phyloP scores from a whole-genome alignment of 2,888 invertebrate species.

The Mongoloraphidia duomilia region DNA sequence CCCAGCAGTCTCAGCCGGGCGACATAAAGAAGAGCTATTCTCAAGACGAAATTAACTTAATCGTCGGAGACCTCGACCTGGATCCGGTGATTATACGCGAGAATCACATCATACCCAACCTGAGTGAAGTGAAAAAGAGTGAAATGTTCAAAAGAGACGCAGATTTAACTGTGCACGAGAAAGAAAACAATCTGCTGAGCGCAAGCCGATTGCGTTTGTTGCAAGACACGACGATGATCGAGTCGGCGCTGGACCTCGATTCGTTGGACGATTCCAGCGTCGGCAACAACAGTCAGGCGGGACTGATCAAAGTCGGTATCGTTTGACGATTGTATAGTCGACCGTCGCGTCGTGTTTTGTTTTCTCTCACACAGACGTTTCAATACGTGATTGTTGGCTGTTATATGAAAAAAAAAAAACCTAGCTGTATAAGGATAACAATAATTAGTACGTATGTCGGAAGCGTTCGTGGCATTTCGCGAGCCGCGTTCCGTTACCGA shows the following conservation, averaged over 20 bases:
- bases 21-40: slow-evolving; percentile 12
- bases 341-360: too few relatives aligned
- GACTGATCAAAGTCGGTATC: slow-evolving; percentile 44
- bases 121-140: slow-evolving; percentile 15
- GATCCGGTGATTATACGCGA: slow-evolving; percentile 32
- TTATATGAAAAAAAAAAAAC: too few relatives aligned
- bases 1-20: slow-evolving; percentile 4
- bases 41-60: slow-evolving; percentile 22
- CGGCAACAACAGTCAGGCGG: slow-evolving; percentile 51
- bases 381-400: too few relatives aligned
- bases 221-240: slow-evolving; percentile 83
- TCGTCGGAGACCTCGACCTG: slow-evolving; percentile 40
- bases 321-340: slow-evolving; percentile 19
- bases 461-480: too few relatives aligned
- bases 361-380: too few relatives aligned
- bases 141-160: slow-evolving; percentile 22
- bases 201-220: slow-evolving; percentile 63
- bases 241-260: slow-evolving; percentile 77
- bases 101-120: slow-evolving; percentile 21
- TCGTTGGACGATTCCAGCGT: slow-evolving; percentile 64
- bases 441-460: too few relatives aligned
- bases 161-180: slow-evolving; percentile 28
- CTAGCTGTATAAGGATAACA: too few relatives aligned
- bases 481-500: too few relatives aligned
- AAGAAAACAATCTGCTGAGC: slow-evolving; percentile 38